Conservation (phyloP, 2,797 vertebrate species). For the Thripadectes ignobilis region DNA sequence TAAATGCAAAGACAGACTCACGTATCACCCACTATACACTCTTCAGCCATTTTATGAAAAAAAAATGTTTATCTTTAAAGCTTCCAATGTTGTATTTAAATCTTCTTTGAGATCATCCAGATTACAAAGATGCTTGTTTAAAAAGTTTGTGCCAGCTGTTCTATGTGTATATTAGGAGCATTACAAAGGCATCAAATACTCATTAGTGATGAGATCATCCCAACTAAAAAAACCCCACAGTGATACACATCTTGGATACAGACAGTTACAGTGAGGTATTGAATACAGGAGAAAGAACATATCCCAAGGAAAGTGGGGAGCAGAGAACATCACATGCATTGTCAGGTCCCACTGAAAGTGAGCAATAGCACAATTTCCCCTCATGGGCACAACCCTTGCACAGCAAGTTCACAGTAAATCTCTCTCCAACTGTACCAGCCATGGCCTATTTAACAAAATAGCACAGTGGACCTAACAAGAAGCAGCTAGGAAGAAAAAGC, state of each 20-base stretch:
- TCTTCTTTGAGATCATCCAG: slow-evolving; percentile 23
- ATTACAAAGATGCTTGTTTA: slow-evolving; percentile 26
- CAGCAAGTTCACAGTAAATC: not conserved
- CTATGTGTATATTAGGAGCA: not conserved
- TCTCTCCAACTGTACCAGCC: not conserved
- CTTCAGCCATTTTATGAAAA: not conserved
- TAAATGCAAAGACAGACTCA: not conserved
- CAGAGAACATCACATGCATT: not conserved
- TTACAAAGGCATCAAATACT: slow-evolving; percentile 26
- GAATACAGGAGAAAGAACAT: not conserved
- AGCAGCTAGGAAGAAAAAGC: not conserved
- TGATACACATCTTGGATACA: not conserved
- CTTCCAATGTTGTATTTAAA: not conserved
- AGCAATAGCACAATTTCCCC: not conserved
- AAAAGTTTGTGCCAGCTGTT: slow-evolving; percentile 8
- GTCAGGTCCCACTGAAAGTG: not conserved
- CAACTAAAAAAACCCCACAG: not conserved
- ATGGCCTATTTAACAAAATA: not conserved
- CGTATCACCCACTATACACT: not conserved
- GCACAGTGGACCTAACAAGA: not conserved
- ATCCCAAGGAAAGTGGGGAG: not conserved
- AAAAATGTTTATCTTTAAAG: not conserved
- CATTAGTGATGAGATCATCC: not conserved
- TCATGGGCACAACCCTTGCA: not conserved
- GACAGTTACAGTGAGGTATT: not conserved